Base-by-base conservation (phyloP, 2,888 invertebrate genomes). In the Machimus rusticus region DNA sequence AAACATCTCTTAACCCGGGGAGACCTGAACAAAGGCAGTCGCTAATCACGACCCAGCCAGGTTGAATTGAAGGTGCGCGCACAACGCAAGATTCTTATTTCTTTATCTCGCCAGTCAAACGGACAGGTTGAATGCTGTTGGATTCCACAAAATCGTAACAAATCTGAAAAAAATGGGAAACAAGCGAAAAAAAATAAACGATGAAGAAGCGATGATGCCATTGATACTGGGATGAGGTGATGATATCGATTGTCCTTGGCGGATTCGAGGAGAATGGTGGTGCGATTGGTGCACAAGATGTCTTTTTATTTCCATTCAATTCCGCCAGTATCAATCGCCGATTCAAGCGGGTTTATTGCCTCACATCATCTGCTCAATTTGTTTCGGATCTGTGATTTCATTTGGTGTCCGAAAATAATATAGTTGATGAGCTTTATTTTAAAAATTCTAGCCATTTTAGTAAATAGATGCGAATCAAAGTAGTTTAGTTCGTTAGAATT, bases 211-310 rank as follows among this genome's bases (percentile, higher is more conserved):
- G 66, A 66, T 82, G 55, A 79, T 79, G 79, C 79, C 79, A 66
- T 82, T 82, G 82, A 82, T 82, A 82, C 66, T 57, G 37, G 66
- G 34, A 57, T 51, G 82, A 55, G 82, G 57, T 82, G 82, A 82
- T 82, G 57, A 57, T 82, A 82, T 82, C 82, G 66, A 82, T 82
- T 82, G 82, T 82, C 82, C 82, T 82, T 82, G 82, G 66, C 57
- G n/a, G 31, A 57, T 57, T 37, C 31, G 57, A 82, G 57, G 55
- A 82, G 82, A 82, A 82, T 37, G 82, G 37, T 82, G 55, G 57
- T 14, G 28, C 37, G 55, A 28, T 82, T 34, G 28, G 46, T 57
- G 82, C 55, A 66, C 28, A 82, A 46, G 31, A 23, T 82, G 46
- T 82, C 55, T 82, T 34, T 51, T 57, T 82, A 51, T 82, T 23